Evolutionary conservation across 53 echinoderm and acorn worm genomes (phyloP), one percentile per base, ranked within the genome.

Genomic region (Paracentrotus lividus): DNA sequence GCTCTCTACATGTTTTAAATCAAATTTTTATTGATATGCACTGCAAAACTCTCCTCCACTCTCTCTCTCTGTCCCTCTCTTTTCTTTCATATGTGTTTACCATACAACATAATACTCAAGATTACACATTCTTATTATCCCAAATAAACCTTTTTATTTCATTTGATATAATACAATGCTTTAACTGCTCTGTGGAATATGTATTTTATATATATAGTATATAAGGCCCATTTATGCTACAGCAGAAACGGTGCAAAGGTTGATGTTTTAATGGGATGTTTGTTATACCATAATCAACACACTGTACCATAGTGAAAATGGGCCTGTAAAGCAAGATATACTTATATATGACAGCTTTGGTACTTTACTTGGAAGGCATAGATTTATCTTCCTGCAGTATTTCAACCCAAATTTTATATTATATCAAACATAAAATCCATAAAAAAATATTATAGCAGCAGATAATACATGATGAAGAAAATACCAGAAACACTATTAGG

Each of bases 151-250:
- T 34, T 42, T 77, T 77, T 44, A 77, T 77, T 77, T 77, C 44
- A 69, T 77, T 43, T 77, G 42, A 77, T 77, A 77, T 42, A n/a
- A n/a, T n/a, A 77, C 44, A 77, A 77, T 77, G 69, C 36, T 69
- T 36, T 3, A 32, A 69, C 69, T 36, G 69, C 32, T 69, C 36
- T 7, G 15, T 33, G 34, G 14, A 69, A 69, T 36, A 69, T 23
- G 58, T n/a, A n/a, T 64, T 21, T 12, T 7, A 64, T n/a, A 64
- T 64, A 15, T 64, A n/a, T 15, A 64, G n/a, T n/a, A n/a, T n/a
- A n/a, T n/a, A n/a, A n/a, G n/a, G n/a, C n/a, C n/a, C n/a, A n/a
- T n/a, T n/a, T n/a, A n/a, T n/a, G n/a, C n/a, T n/a, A 64, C 27
- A n/a, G 16, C 16, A 23, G 20, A 4, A n/a, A 23, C 9, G 24